phyloP scores from a whole-genome alignment of 1,140 invertebrate species.

The Delia radicum region DNA sequence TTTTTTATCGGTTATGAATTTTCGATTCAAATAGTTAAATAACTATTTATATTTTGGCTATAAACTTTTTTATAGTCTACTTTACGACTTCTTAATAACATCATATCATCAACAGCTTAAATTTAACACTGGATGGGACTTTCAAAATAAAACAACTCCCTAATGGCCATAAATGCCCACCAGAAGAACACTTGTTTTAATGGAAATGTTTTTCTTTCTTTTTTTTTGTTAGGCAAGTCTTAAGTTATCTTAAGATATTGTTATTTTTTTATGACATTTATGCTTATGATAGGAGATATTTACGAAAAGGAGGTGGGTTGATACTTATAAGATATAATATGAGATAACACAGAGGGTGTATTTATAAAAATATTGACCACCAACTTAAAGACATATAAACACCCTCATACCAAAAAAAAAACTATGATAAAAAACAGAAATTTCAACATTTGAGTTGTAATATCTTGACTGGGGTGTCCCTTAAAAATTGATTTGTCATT shows the following conservation, averaged over 20 bases:
- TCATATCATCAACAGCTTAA: conserved; percentile 21
- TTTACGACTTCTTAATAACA: conserved; percentile 20
- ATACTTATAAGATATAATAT: neutral
- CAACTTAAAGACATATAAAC: neutral
- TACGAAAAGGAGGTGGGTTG: neutral
- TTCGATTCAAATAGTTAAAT: no score
- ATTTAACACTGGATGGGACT: neutral
- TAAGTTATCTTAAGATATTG: conserved; percentile 30
- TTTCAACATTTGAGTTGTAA: neutral
- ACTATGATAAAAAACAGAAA: neutral
- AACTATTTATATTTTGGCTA: no score
- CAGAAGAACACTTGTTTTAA: neutral
- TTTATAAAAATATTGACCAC: neutral
- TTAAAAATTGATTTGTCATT: no score
- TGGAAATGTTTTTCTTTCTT: neutral
- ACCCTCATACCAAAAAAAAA: neutral
- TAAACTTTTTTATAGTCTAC: no score
- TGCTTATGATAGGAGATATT: conserved; percentile 5
- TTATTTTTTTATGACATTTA: conserved; percentile 26
- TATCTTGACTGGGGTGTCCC: no score
- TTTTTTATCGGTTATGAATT: no score
- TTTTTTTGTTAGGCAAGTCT: neutral
- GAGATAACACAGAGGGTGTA: neutral
- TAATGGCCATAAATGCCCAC: neutral
- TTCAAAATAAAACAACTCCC: neutral